phyloP scores from a whole-genome alignment of 1,140 invertebrate species.

The Atopsyche davidsoni region DNA sequence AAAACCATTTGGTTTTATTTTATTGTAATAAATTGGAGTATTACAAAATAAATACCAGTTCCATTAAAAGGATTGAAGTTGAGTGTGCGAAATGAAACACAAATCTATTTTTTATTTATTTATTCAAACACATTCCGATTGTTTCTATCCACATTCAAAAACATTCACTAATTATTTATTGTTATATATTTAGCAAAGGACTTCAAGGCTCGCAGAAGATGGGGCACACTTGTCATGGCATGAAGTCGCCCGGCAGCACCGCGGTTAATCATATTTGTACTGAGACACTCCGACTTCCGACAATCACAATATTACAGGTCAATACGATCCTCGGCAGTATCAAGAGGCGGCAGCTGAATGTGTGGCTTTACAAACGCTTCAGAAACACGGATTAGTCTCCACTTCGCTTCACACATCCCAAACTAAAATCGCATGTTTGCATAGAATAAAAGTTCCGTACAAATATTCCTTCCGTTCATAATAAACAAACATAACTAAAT shows the following conservation, averaged over 20 bases:
- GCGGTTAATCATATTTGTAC: slow-evolving; percentile 5
- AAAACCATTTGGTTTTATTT: no score
- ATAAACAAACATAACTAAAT: slow-evolving; percentile 17
- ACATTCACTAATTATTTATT: slow-evolving; percentile 8
- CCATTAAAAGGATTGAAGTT: no score
- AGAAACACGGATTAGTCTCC: background rate
- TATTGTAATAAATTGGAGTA: no score
- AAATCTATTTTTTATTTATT: slow-evolving; percentile 36
- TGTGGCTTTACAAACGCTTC: background rate
- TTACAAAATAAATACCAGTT: no score
- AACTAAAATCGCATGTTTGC: background rate
- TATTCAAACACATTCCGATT: slow-evolving; percentile 32
- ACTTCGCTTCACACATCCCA: background rate
- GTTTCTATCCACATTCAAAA: slow-evolving; percentile 22
- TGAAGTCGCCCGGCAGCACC: no score
- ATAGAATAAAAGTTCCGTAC: background rate
- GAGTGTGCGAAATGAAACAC: no score
- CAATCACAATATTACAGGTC: background rate
- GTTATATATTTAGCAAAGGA: background rate
- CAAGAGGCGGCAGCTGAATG: background rate
- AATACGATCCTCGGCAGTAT: background rate
- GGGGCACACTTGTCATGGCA: no score
- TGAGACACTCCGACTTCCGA: background rate
- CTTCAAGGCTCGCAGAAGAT: no score
- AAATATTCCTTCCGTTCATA: background rate